Evolutionary conservation across 2,797 vertebrate species (phyloP).

Genomic region (Schizopygopsis malacanthus): DNA sequence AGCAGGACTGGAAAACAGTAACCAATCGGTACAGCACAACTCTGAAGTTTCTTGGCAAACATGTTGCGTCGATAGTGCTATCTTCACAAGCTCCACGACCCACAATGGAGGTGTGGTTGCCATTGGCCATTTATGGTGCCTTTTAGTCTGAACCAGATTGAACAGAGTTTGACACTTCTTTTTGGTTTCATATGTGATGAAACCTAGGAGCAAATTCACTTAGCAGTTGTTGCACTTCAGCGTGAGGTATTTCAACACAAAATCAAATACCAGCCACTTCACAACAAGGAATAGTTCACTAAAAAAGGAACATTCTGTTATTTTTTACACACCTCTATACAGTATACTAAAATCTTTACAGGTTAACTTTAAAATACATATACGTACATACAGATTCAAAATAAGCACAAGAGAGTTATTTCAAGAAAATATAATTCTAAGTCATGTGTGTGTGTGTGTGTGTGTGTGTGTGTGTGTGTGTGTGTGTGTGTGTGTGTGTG

Average conservation of each 20-base stretch:
- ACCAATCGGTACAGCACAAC: background rate
- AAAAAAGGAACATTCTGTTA: background rate
- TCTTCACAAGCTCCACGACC: slow-evolving; percentile 5
- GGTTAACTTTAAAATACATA: no score
- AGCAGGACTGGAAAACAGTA: slow-evolving; percentile 25
- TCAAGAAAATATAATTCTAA: no score
- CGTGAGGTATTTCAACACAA: background rate
- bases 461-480: no score
- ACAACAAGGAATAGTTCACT: background rate
- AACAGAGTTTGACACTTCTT: slow-evolving; percentile 20
- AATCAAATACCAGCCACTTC: background rate
- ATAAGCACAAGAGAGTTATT: no score
- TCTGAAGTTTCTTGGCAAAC: slow-evolving; percentile 26
- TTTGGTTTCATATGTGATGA: slow-evolving; percentile 20
- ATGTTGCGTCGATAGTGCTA: background rate
- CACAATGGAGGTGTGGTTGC: background rate
- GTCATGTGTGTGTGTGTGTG: no score
- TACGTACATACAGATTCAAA: no score
- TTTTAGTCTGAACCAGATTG: slow-evolving; percentile 23
- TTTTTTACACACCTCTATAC: background rate
- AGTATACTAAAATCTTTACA: no score
- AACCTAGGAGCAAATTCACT: slow-evolving; percentile 7
- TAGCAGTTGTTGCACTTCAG: background rate
- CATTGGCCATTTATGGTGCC: background rate
- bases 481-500: no score